A percentile compares a stretch with the other conserved stretches of the same genome.
Conservation (phyloP, 2,113 vertebrate genomes). For the Turdus rufiventris region DNA sequence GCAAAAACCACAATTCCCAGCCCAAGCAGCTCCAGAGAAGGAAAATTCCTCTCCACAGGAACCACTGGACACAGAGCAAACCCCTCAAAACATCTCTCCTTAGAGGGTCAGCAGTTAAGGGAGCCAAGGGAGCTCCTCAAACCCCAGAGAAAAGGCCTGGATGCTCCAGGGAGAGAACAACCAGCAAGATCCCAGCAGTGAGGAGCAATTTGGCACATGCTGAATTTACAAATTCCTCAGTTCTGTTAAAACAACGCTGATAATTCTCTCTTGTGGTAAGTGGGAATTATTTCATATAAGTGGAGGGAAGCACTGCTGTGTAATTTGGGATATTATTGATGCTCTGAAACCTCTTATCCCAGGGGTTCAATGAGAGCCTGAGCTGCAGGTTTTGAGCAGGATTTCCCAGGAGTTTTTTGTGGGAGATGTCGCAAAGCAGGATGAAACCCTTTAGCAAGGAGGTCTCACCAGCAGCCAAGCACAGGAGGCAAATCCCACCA, state of each 20-base stretch:
- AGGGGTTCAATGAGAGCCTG: not conserved
- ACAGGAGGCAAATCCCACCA: not conserved
- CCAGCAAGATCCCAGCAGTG: rapidly evolving
- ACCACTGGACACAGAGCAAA: not conserved
- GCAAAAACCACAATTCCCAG: not conserved
- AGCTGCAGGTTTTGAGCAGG: not conserved
- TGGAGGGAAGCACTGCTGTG: not conserved
- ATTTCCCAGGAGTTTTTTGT: not conserved
- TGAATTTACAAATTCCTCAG: not conserved
- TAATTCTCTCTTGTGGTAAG: rapidly evolving
- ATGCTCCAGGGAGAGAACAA: not conserved
- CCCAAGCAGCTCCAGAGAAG: not conserved
- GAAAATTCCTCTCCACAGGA: not conserved
- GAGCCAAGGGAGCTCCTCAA: not conserved
- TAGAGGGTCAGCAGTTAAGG: rapidly evolving
- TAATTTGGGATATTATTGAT: not conserved
- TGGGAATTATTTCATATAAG: not conserved
- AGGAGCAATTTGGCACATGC: not conserved
- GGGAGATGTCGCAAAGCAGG: not conserved
- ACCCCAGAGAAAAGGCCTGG: not conserved
- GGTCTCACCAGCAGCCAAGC: not conserved
- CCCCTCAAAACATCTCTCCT: not conserved
- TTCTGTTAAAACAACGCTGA: not conserved
- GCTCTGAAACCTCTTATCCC: not conserved
- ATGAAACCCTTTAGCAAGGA: not conserved